Evolutionary conservation across 1,140 invertebrate genomes (phyloP).

Genomic region (Carcinoscorpius rotundicauda): DNA sequence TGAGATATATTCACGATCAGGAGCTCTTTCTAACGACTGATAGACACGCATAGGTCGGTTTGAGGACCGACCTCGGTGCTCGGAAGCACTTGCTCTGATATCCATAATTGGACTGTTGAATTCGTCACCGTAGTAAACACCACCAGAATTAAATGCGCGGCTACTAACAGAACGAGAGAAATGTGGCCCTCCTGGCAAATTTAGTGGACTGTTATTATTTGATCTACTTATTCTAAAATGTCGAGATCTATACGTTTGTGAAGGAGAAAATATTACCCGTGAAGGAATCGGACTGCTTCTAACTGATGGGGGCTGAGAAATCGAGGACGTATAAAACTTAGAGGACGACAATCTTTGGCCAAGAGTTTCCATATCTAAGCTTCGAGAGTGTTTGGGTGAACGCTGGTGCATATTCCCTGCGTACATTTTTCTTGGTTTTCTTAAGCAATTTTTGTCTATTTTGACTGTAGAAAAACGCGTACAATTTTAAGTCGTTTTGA

Average conservation of each 20-base stretch:
- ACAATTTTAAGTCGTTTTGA: neutral
- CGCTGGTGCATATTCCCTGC: no score
- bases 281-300: conserved; percentile 8
- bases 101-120: conserved; percentile 51
- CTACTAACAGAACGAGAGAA: conserved; percentile 11
- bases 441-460: no score
- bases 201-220: conserved; percentile 20
- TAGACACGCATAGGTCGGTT: conserved; percentile 41
- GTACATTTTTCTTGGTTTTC: no score
- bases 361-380: no score
- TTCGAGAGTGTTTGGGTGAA: no score
- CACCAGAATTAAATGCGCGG: conserved; percentile 9
- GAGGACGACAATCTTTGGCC: neutral
- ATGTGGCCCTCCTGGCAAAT: conserved; percentile 10
- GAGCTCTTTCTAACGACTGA: conserved; percentile 51
- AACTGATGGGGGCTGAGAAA: conserved; percentile 15
- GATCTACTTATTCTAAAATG: conserved; percentile 10
- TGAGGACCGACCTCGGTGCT: conserved; percentile 1
- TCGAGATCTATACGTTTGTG: neutral
- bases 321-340: conserved; percentile 6
- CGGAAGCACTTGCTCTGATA: conserved; percentile 32
- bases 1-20: conserved; percentile 61
- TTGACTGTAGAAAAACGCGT: neutral
- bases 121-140: conserved; percentile 48
- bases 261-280: conserved; percentile 6